Conservation (phyloP, 2,797 vertebrate genomes). For the Chromobotia macracanthus region DNA sequence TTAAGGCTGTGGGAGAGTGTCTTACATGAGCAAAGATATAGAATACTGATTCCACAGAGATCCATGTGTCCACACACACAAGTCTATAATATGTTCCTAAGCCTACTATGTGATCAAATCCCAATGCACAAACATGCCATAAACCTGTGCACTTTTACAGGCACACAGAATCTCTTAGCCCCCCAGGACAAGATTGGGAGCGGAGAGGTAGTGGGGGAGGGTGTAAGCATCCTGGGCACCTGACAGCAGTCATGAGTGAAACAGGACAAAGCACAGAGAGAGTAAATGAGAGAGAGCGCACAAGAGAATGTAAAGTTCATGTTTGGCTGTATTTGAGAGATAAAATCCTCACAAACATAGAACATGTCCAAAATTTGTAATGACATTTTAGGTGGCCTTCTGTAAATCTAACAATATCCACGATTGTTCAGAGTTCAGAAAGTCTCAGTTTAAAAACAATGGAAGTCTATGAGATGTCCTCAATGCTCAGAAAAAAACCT, state of each 20-base stretch:
- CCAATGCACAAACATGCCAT: constrained; percentile 35
- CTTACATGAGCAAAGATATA: constrained; percentile 59
- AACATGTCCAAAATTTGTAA: not conserved
- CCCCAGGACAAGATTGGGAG: constrained; percentile 36
- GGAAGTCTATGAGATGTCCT: not conserved
- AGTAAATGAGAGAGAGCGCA: not conserved
- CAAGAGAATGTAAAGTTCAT: not conserved
- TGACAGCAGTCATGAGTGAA: constrained; percentile 33
- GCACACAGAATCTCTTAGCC: constrained; percentile 20
- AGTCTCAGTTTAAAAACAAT: not conserved
- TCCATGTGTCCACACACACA: not conserved
- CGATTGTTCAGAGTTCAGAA: not conserved
- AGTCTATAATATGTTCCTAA: not conserved
- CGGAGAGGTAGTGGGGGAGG: constrained; percentile 13
- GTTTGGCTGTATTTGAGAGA: not conserved
- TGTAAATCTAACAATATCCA: not conserved
- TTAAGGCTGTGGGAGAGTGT: constrained; percentile 57
- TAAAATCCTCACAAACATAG: not conserved
- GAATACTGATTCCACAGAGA: constrained; percentile 56
- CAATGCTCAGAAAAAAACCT: not conserved
- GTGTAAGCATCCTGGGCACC: constrained; percentile 11
- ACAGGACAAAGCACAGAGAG: constrained; percentile 18
- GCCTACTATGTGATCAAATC: constrained; percentile 26
- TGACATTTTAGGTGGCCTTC: not conserved
- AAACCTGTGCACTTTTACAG: constrained; percentile 18